Evolutionary conservation across 2,113 vertebrate species (phyloP).

Genomic region (Phylloscopus trochiloides): DNA sequence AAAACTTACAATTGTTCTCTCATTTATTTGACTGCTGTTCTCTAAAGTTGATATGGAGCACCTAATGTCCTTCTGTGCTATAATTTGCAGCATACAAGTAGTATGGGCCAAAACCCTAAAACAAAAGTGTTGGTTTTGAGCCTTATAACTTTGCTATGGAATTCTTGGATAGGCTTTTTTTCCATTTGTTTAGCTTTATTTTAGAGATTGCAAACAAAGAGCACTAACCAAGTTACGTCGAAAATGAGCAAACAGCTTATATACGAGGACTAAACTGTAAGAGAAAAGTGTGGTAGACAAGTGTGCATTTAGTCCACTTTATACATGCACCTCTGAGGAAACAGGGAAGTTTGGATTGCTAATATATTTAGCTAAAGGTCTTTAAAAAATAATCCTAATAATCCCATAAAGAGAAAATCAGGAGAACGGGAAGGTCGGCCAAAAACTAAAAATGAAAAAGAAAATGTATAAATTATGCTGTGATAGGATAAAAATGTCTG

Average conservation of each 20-base stretch:
- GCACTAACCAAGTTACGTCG: neutral
- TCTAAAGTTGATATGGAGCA: neutral
- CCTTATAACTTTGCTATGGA: neutral
- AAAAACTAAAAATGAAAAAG: neutral
- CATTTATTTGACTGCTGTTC: neutral
- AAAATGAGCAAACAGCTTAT: neutral
- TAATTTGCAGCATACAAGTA: neutral
- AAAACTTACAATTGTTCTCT: neutral
- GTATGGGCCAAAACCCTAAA: neutral
- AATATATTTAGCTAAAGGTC: neutral
- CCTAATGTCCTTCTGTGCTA: neutral
- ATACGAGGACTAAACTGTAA: neutral
- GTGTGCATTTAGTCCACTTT: neutral
- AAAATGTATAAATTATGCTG: fast-evolving
- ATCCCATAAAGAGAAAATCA: neutral
- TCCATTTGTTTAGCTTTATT: neutral
- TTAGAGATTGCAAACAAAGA: neutral
- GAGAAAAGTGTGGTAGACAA: neutral
- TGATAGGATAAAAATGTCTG: neutral
- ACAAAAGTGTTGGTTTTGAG: neutral
- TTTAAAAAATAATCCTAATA: neutral
- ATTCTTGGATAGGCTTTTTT: neutral
- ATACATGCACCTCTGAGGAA: neutral
- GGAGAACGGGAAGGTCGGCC: neutral
- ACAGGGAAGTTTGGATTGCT: neutral